Conservation (phyloP, 2,888 invertebrate species). For the Steinernema scapterisci region DNA sequence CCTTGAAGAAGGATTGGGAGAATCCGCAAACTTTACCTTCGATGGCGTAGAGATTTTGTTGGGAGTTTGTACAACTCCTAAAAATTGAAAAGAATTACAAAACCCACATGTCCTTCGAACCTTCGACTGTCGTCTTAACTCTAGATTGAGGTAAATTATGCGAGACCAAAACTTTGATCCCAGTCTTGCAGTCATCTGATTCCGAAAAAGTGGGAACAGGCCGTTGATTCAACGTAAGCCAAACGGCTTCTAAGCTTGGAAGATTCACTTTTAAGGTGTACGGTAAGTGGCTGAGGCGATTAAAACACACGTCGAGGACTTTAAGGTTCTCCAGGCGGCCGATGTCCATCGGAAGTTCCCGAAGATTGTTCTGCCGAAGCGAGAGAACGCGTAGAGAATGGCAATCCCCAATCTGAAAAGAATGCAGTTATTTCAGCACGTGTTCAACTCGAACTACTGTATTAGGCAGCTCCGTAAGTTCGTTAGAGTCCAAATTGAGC, state of each 20-base stretch:
- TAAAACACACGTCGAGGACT: conserved; percentile 87
- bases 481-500: conserved; percentile 93
- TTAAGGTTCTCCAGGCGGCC: conserved; percentile 90
- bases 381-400: conserved; percentile 83
- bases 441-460: too few relatives aligned
- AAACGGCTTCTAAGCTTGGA: conserved; percentile 84
- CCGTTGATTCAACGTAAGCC: conserved; percentile 97
- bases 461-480: conserved; percentile 82
- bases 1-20: neutral
- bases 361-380: conserved; percentile 85
- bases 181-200: conserved; percentile 87
- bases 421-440: too few relatives aligned
- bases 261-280: conserved; percentile 85
- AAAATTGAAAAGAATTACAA: neutral
- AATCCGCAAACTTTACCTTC: conserved; percentile 24
- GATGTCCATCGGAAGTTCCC: conserved; percentile 71
- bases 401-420: conserved; percentile 69
- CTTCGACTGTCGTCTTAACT: neutral
- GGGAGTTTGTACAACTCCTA: neutral
- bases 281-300: conserved; percentile 93
- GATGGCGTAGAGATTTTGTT: conserved; percentile 8
- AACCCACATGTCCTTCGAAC: neutral
- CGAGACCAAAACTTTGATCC: conserved; percentile 83
- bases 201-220: conserved; percentile 96
- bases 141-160: neutral